Evolutionary conservation across 2,797 vertebrate genomes (phyloP).

Genomic region (Aythya fuligula): DNA sequence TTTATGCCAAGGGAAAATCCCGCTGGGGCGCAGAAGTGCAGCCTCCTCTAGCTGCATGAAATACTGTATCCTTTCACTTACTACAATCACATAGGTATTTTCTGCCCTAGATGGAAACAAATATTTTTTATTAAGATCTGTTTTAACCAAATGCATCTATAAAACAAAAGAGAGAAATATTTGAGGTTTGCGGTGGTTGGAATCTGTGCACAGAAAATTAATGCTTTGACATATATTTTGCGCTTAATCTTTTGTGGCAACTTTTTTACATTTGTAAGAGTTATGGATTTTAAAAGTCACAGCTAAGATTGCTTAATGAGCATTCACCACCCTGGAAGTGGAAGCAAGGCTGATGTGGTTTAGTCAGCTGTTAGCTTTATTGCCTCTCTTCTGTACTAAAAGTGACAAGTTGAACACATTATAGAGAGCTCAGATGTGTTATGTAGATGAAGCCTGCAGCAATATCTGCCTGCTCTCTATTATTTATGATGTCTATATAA

Average conservation of each 20-base stretch:
- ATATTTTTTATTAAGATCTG: conserved; percentile 63
- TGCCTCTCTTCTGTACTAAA: conserved; percentile 85
- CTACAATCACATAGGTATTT: conserved; percentile 44
- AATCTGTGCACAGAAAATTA: conserved; percentile 70
- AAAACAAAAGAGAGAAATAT: conserved; percentile 73
- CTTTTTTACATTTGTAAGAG: conserved; percentile 86
- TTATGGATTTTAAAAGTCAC: conserved; percentile 86
- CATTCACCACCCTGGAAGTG: conserved; percentile 80
- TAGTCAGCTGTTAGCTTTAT: conserved; percentile 88
- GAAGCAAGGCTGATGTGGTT: conserved; percentile 82
- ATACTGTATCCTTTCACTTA: background rate
- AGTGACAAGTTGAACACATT: conserved; percentile 88
- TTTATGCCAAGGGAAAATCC: background rate
- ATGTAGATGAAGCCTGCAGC: conserved; percentile 88
- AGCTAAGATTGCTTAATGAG: conserved; percentile 86
- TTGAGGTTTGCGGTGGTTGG: conserved; percentile 64
- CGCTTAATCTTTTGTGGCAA: conserved; percentile 84
- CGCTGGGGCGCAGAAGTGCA: background rate
- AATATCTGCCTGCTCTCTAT: conserved; percentile 87
- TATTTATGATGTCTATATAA: conserved; percentile 89
- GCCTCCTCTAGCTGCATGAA: background rate
- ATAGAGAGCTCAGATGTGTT: conserved; percentile 87
- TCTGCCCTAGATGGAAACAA: conserved; percentile 70
- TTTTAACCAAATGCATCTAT: conserved; percentile 62
- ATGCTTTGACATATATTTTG: conserved; percentile 79